phyloP scores from a whole-genome alignment of 2,113 vertebrate genomes.

The Aptenodytes patagonicus region DNA sequence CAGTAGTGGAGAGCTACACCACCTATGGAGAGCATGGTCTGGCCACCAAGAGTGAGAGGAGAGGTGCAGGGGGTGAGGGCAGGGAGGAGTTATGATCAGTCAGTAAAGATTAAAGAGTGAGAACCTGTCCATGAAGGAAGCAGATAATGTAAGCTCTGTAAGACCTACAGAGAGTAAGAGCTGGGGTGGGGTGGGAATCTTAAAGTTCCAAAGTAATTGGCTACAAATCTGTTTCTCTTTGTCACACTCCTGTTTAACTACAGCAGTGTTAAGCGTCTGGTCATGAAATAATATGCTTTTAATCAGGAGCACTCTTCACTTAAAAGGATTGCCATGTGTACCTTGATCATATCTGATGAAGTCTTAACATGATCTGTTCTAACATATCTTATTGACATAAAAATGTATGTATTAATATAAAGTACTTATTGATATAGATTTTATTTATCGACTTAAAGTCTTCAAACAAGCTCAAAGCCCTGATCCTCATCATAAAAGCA shows the following conservation, averaged over 20 bases:
- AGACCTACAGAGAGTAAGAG: neutral
- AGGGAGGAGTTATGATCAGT: neutral
- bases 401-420: neutral
- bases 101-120: neutral
- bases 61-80: accelerated
- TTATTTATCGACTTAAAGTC: neutral
- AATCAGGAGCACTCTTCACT: neutral
- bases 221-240: neutral
- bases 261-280: neutral
- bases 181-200: neutral
- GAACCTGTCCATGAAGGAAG: neutral
- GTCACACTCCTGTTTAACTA: neutral
- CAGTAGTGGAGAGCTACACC: neutral
- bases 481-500: neutral
- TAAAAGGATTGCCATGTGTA: neutral
- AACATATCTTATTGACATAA: neutral
- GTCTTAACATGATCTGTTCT: neutral
- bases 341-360: neutral
- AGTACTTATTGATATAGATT: neutral
- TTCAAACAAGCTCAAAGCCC: neutral
- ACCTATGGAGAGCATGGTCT: neutral
- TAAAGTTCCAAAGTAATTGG: neutral
- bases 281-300: neutral
- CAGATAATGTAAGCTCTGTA: neutral
- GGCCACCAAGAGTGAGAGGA: neutral